A percentile compares a stretch with the other conserved stretches of the same genome.
Conservation (phyloP, 2,888 invertebrate genomes). For the Aspidiotus rigidus region DNA sequence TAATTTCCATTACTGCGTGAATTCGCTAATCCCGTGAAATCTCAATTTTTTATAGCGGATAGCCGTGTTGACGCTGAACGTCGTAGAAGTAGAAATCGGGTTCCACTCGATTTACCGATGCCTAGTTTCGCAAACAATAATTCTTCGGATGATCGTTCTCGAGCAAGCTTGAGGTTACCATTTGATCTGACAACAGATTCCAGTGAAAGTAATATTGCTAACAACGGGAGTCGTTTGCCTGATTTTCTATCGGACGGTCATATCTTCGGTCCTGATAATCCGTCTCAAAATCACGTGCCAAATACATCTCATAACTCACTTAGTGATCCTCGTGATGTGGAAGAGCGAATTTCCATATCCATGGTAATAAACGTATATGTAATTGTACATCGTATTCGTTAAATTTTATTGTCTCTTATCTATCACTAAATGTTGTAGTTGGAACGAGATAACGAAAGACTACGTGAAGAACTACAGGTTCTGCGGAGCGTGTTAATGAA, state of each 20-base stretch:
- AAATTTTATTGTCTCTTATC: too few relatives aligned
- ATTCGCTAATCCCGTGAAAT: not conserved
- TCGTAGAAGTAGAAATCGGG: constrained; percentile 5
- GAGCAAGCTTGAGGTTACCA: constrained; percentile 11
- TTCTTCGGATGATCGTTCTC: not conserved
- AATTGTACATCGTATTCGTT: too few relatives aligned
- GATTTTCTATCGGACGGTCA: constrained; percentile 65
- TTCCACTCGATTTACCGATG: constrained; percentile 21
- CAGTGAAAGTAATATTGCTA: not conserved
- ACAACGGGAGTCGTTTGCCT: constrained; percentile 45
- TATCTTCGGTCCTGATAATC: constrained; percentile 41
- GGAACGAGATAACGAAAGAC: constrained; percentile 21
- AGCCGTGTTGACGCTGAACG: not conserved
- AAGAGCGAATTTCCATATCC: too few relatives aligned
- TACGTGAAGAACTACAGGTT: constrained; percentile 19
- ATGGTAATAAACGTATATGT: too few relatives aligned
- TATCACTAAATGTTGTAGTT: constrained; percentile 5
- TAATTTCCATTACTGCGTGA: not conserved
- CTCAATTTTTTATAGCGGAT: not conserved
- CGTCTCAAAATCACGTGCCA: not conserved
- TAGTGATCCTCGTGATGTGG: too few relatives aligned
- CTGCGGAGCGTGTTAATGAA: constrained; percentile 21
- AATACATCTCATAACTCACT: too few relatives aligned
- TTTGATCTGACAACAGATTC: constrained; percentile 23
- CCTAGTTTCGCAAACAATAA: constrained; percentile 9